A percentile compares a stretch with the other conserved stretches of the same genome.
Conservation (phyloP, 2,113 vertebrate genomes). For the Rhabdornis inornatus region DNA sequence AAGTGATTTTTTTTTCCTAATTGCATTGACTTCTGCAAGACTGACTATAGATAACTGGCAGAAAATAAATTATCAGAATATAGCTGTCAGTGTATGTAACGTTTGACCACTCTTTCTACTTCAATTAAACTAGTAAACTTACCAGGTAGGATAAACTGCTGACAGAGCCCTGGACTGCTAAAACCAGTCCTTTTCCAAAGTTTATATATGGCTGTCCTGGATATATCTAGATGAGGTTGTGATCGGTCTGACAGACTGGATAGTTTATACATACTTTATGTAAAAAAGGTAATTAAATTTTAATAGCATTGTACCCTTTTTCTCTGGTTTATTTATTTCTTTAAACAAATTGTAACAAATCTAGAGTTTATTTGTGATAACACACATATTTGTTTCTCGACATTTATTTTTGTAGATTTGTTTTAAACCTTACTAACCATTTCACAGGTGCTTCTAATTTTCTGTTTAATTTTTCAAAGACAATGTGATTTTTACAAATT, state of each 20-base stretch:
- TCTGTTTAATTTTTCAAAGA: neutral
- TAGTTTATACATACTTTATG: neutral
- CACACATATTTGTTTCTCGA: neutral
- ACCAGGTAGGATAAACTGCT: neutral
- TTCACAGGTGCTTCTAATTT: neutral
- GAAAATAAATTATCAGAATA: neutral
- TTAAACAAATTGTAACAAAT: neutral
- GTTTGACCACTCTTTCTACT: neutral
- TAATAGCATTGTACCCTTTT: neutral
- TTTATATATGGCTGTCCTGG: neutral
- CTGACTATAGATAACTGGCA: neutral
- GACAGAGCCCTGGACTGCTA: neutral
- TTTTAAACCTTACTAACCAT: neutral
- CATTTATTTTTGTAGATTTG: neutral
- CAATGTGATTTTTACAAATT: neutral
- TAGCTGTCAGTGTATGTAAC: neutral
- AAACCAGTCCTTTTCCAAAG: neutral
- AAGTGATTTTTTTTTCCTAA: neutral
- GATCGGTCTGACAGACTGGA: rapidly evolving
- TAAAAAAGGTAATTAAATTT: neutral
- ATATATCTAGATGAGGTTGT: neutral
- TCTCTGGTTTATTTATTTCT: neutral
- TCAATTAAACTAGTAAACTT: neutral
- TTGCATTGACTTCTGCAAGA: neutral
- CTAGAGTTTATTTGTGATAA: neutral